phyloP scores from a whole-genome alignment of 1,140 invertebrate genomes.

The Bursaphelenchus mucronatus region DNA sequence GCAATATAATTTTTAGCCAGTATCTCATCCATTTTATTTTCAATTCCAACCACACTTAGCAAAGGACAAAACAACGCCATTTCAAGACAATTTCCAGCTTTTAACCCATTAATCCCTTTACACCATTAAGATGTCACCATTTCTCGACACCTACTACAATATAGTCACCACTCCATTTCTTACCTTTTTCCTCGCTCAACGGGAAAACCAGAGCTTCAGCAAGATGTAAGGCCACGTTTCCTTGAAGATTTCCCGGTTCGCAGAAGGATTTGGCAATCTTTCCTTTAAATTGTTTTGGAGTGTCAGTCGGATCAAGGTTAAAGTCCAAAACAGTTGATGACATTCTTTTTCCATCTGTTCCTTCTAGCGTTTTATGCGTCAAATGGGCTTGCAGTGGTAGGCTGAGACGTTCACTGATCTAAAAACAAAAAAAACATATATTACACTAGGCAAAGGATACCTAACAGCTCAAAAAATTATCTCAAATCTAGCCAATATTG shows the following conservation, averaged over 20 bases:
- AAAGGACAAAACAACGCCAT: background rate
- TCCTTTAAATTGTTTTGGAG: conserved; percentile 79
- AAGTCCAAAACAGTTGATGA: conserved; percentile 87
- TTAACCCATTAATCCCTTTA: background rate
- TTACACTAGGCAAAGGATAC: too few relatives aligned
- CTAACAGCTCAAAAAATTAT: too few relatives aligned
- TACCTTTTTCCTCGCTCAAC: conserved; percentile 20
- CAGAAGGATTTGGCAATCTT: conserved; percentile 97
- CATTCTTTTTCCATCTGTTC: conserved; percentile 77
- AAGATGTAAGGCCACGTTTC: conserved; percentile 70
- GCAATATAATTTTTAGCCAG: conserved; percentile 14
- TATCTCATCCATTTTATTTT: conserved; percentile 1
- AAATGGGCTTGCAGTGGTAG: conserved; percentile 27
- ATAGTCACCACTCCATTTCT: conserved; percentile 21
- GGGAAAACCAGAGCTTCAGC: conserved; percentile 45
- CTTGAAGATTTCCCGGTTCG: conserved; percentile 87
- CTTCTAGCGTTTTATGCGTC: conserved; percentile 43
- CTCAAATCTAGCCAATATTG: too few relatives aligned
- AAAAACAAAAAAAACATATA: conserved; percentile 5
- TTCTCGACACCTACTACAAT: background rate
- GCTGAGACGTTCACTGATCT: conserved; percentile 15
- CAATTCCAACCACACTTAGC: background rate
- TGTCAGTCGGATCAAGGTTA: conserved; percentile 92
- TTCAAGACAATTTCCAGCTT: conserved; percentile 15
- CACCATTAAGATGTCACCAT: background rate